These are phyloP conservation scores for Noctua fimbriata DNA, from an alignment of 2,888 invertebrate genomes.

Conservation along the genomic window DNA sequence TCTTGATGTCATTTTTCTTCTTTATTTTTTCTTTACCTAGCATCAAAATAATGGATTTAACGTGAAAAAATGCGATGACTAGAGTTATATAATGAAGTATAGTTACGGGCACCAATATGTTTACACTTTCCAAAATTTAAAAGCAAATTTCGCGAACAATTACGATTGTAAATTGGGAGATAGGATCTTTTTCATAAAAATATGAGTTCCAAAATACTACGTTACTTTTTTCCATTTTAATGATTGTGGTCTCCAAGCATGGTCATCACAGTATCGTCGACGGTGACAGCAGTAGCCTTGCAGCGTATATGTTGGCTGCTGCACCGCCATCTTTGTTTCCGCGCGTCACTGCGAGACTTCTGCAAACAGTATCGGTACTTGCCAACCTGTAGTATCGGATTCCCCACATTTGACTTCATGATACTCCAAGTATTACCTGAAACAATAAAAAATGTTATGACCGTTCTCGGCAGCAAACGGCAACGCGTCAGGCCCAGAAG, in stretches of 20 bases:
- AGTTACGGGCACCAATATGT: no score
- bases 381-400: slow-evolving; percentile 66
- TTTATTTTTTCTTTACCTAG: no score
- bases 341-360: slow-evolving; percentile 32
- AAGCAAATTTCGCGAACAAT: no score
- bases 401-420: slow-evolving; percentile 67
- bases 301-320: slow-evolving; percentile 60
- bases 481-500: no score
- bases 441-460: slow-evolving; percentile 23
- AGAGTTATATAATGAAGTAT: no score
- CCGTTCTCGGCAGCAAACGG: no score
- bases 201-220: not conserved
- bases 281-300: slow-evolving; percentile 53
- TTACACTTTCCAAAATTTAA: no score
- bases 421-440: slow-evolving; percentile 34
- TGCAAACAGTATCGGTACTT: slow-evolving; percentile 71
- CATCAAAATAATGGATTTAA: no score
- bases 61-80: no score
- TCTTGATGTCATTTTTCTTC: no score
- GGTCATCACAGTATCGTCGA: slow-evolving; percentile 37
- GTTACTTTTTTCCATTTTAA: slow-evolving; percentile 5
- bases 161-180: no score
- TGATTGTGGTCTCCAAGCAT: slow-evolving; percentile 52
- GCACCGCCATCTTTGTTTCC: slow-evolving; percentile 67
- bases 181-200: no score